Evolutionary conservation across 92 coral and sea anemone species (phyloP), one percentile per base, ranked within the genome.

Genomic region (Zoanthus sociatus): DNA sequence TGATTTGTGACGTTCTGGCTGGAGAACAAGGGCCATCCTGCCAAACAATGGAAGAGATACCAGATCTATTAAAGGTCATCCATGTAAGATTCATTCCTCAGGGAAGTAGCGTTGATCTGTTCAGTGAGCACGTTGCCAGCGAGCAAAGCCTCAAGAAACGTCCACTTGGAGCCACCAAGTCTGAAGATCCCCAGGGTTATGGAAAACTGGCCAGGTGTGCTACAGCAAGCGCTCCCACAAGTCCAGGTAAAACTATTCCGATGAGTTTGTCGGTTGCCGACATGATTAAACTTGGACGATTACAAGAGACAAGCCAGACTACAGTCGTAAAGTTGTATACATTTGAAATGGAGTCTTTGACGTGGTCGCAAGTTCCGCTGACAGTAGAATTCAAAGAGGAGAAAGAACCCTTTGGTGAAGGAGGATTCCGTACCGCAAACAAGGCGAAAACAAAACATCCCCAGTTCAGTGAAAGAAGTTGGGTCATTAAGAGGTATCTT

Each of bases 401-500:
- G n/a, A 75, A 83, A 20, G 82, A 83, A 63, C 87, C 90, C 13
- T 31, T 86, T 37, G 92, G 76, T 31, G 21, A 53, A 21, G 91
- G 88, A 9, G 91, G 88, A 30, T 91, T 91, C 50, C 88, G 89
- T 45, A 91, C 58, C 17, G 94, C 89, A 32, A 84, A 58, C 73
- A 89, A 86, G 51, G 92, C 89, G 42, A 87, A 78, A 48, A 48
- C 83, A 17, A 86, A 89, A 42, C 78, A 87, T 31, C 82, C 78
- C 26, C 83, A 78, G 67, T 86, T 89, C 50, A 32, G 53, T 2
- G 83, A 46, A 3, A 78, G 63, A 16, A 86, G 79, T 0, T 93
- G 96, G 94, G 96, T 91, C 0, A 91, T 93, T 51, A 93, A 89
- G 37, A 86, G 86, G n/a, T 93, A 91, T 74, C 72, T 93, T 3